These are phyloP conservation scores for Ciconia maguari DNA, from an alignment of 2,113 vertebrate species.

Conservation along the genomic window DNA sequence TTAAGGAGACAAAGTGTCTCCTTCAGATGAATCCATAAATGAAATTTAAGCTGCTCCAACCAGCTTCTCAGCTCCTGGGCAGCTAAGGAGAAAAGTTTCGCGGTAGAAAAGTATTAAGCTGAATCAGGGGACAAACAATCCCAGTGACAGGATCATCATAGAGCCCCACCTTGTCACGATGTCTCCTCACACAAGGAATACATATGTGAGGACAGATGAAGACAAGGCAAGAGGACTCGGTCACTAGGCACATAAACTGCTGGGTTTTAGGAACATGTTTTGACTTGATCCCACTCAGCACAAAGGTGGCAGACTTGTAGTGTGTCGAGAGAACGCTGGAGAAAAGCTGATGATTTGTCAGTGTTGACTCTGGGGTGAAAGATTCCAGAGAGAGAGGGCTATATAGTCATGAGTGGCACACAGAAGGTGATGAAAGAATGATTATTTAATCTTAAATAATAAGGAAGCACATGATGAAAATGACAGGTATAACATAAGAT, in stretches of 20 bases:
- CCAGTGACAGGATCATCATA: not conserved
- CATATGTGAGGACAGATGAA: not conserved
- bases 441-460: not conserved
- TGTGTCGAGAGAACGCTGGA: rapidly evolving
- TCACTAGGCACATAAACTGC: not conserved
- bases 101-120: not conserved
- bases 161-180: not conserved
- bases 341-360: not conserved
- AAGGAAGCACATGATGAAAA: not conserved
- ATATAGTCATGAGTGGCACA: not conserved
- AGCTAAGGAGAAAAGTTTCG: not conserved
- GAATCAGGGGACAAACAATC: not conserved
- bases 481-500: not conserved
- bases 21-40: not conserved
- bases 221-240: not conserved
- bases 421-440: not conserved
- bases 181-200: not conserved
- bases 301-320: not conserved
- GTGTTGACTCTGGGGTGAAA: not conserved
- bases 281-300: not conserved
- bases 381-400: not conserved
- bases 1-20: not conserved
- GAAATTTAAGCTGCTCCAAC: not conserved
- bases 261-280: not conserved
- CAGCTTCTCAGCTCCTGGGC: not conserved